Percentiles rank a stretch among this genome's conserved stretches.
phyloP scores from a whole-genome alignment of 2,888 invertebrate genomes.

The Conchocele bisecta region DNA sequence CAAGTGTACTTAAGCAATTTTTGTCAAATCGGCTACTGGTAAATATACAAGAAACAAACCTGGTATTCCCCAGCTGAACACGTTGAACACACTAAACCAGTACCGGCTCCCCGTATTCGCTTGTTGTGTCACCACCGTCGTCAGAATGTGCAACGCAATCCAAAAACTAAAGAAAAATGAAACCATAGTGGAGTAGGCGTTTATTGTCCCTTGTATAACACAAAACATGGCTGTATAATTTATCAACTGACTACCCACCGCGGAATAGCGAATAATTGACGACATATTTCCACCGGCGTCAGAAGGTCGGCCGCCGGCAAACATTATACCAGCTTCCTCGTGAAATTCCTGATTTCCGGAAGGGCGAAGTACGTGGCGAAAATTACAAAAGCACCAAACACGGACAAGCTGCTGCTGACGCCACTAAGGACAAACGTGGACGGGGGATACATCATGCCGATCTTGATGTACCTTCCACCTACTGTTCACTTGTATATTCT shows the following conservation, averaged over 20 bases:
- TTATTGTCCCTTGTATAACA: slow-evolving; percentile 42
- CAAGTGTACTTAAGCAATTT: no score
- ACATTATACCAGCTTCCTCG: slow-evolving; percentile 53
- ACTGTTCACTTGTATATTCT: no score
- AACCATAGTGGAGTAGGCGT: slow-evolving; percentile 43
- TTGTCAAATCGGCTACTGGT: no score
- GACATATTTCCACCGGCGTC: slow-evolving; percentile 53
- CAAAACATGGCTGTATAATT: no score
- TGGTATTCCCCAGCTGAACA: neutral
- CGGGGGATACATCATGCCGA: no score
- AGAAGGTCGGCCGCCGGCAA: slow-evolving; percentile 57
- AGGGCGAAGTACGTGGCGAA: slow-evolving; percentile 46
- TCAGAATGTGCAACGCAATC: slow-evolving; percentile 48
- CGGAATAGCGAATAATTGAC: slow-evolving; percentile 36
- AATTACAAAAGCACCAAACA: slow-evolving; percentile 53
- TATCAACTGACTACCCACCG: no score
- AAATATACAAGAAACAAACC: no score
- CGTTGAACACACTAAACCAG: no score
- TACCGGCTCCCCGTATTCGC: no score
- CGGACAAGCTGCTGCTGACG: slow-evolving; percentile 50
- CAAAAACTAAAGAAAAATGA: slow-evolving; percentile 48
- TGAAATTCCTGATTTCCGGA: slow-evolving; percentile 38
- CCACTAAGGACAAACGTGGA: slow-evolving; percentile 32
- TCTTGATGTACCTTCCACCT: no score
- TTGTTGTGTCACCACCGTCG: no score